phyloP scores from a whole-genome alignment of 2,113 vertebrate genomes.

The Tricholaema leucomelas region DNA sequence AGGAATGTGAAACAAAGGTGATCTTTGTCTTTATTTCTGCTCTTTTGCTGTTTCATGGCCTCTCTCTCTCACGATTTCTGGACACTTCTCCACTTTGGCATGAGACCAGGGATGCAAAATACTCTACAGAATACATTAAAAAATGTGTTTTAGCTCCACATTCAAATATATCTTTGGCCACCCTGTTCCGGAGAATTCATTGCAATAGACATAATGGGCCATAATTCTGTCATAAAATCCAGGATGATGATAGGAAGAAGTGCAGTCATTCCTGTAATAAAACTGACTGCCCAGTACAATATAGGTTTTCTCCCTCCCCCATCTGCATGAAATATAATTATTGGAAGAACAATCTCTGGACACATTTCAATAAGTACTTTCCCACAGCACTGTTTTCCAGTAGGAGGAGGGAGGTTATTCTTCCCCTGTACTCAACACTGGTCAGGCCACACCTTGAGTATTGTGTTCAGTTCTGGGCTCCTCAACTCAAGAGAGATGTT shows the following conservation, averaged over 20 bases:
- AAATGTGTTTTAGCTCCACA: not conserved
- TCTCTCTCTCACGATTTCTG: not conserved
- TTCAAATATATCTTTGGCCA: constrained; percentile 6
- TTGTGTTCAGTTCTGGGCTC: too few relatives aligned
- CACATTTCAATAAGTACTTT: constrained; percentile 40
- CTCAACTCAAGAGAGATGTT: too few relatives aligned
- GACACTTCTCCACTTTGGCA: not conserved
- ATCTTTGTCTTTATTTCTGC: not conserved
- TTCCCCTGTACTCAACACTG: too few relatives aligned
- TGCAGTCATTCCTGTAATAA: constrained; percentile 51
- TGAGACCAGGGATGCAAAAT: constrained; percentile 14
- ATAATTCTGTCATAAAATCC: constrained; percentile 36
- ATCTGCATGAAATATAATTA: constrained; percentile 37
- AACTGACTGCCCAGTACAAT: constrained; percentile 43
- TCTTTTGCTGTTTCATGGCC: not conserved
- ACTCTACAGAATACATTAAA: not conserved
- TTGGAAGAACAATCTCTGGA: constrained; percentile 28
- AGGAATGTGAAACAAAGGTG: not conserved
- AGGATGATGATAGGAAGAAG: constrained; percentile 33
- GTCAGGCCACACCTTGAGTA: too few relatives aligned
- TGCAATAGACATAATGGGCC: constrained; percentile 27
- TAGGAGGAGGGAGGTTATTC: too few relatives aligned
- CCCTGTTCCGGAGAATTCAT: not conserved
- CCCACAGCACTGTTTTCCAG: not conserved
- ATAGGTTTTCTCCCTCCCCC: not conserved